These are phyloP conservation scores for Plecotus auritus DNA, from an alignment of 2,113 vertebrate species.

Conservation along the genomic window DNA sequence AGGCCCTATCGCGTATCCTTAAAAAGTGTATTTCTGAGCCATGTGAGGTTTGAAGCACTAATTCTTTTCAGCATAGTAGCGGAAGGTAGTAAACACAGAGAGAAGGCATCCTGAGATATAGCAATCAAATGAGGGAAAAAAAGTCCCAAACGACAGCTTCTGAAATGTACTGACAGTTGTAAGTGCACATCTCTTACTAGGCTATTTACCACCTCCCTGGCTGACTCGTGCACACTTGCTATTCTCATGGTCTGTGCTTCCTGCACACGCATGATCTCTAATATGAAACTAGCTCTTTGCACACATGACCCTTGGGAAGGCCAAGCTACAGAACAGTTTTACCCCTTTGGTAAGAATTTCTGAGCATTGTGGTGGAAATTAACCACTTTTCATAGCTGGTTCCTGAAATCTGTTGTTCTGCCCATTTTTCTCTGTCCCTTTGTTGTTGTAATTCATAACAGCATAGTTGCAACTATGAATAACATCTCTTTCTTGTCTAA, in stretches of 20 bases:
- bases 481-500: background rate
- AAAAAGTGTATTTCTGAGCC: background rate
- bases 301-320: background rate
- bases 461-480: background rate
- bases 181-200: background rate
- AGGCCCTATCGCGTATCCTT: background rate
- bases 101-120: background rate
- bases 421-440: background rate
- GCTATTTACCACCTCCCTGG: background rate
- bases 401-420: background rate
- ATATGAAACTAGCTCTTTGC: background rate
- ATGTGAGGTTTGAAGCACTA: background rate
- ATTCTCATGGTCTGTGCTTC: background rate
- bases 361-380: background rate
- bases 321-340: background rate
- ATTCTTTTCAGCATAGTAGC: background rate
- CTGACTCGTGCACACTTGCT: background rate
- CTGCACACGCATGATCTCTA: background rate
- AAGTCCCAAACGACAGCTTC: background rate
- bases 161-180: background rate
- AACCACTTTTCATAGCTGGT: background rate
- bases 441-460: background rate
- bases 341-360: background rate
- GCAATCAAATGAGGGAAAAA: background rate
- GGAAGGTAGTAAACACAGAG: background rate